Base-by-base conservation (phyloP, 2,888 invertebrate genomes). In the Protodeltote pygarga region DNA sequence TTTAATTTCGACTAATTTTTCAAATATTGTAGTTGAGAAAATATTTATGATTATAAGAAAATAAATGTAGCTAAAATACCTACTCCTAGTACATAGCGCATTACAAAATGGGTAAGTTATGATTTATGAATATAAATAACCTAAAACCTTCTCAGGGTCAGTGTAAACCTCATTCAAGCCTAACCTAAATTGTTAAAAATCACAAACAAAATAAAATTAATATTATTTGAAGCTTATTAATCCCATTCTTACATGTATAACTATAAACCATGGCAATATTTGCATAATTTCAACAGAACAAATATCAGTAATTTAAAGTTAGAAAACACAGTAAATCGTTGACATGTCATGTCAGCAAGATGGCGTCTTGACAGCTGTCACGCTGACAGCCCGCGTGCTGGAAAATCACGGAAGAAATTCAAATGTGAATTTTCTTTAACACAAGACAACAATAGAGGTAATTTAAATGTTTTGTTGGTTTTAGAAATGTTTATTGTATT, bases 361-460 rank as follows among this genome's bases (percentile, higher is more conserved):
- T 78, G 74, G 77, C 74, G 45, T 52, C 67, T 41, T 75, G 79
- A 73, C 79, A 76, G 71, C 69, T 77, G 79, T 81, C 79, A 79
- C 45, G 50, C 41, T 75, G 71, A 65, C 57, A 66, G 58, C 20
- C n/a, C 10, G 14, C 24, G 41, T 45, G 44, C 42, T 48, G 45
- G 65, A 54, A 63, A 55, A 57, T 59, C 41, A 42, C 34, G 38
- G 32, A 19, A 32, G 39, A 28, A 39, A 48, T 44, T 13, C 40
- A 6, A 41, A 57, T 41, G 40, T 24, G 32, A 20, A 38, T 54
- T 62, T 58, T 54, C 37, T 31, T 28, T 32, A 10, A n/a, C 14
- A 10, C 17, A 17, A 8, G 35, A 35, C 48, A 48, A 55, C 55
- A 62, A 42, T 62, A 21, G 47, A 9, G 6, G 37, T 38, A 23